Evolutionary conservation across 2,888 invertebrate genomes (phyloP), one percentile per base, ranked within the genome.

Genomic region (Scrobipalpa costella): DNA sequence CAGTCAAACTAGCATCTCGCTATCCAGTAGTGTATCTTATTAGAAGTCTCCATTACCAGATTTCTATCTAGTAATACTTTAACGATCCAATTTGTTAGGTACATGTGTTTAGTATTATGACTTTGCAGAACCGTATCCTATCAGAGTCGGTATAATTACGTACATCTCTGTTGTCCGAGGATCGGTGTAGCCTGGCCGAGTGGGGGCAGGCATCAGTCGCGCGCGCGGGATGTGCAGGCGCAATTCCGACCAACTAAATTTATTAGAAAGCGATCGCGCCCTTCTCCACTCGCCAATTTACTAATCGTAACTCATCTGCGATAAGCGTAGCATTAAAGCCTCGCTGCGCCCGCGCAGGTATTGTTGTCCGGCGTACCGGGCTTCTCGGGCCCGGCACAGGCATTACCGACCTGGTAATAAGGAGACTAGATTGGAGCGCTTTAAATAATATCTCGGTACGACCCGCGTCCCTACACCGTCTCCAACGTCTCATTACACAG

Each of bases 231-330:
- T 63, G 63, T 59, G 64, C 63, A 64, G 68, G 55, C 72, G 75
- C 73, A 73, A 80, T 81, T 79, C 76, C 71, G 76, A 68, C 67
- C 73, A 36, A 69, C 73, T 72, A 78, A 81, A 86, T 86, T 86
- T 87, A 86, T 87, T 86, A 83, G 83, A 84, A 81, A 81, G 77
- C 74, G 81, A 77, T 83, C 80, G 81, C 77, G 77, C 79, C 78
- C 80, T 79, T 77, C 82, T 76, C 81, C 82, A 80, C 84, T 84
- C 81, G 83, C 84, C 85, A 85, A 86, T 85, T 85, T 83, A 80
- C 83, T 86, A 85, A 86, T 87, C 86, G 86, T 86, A 87, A 86
- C 81, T 86, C 86, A 86, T 86, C 87, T 80, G 70, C 79, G 84
- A 85, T 85, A 84, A 82, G 79, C 78, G 75, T 68, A 67, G 76